phyloP scores from a whole-genome alignment of 2,113 vertebrate species.

The Ceuthmochares aereus region DNA sequence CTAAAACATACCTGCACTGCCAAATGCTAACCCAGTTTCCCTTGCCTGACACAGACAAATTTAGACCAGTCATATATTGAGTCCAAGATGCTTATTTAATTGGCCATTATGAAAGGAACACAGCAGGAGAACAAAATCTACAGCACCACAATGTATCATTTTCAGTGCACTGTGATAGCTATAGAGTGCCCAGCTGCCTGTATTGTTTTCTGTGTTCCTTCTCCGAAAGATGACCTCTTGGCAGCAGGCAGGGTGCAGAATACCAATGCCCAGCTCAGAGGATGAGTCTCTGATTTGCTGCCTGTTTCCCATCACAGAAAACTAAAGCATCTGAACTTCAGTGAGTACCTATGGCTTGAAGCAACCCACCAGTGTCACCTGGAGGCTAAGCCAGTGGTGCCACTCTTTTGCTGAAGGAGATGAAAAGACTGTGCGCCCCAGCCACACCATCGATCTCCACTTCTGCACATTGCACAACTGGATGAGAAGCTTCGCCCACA shows the following conservation, averaged over 20 bases:
- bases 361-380: not conserved
- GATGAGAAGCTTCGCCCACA: not conserved
- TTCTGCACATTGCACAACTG: not conserved
- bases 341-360: not conserved
- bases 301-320: not conserved
- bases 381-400: fast-evolving
- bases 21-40: constrained; percentile 19
- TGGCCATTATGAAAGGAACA: constrained; percentile 5
- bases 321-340: not conserved
- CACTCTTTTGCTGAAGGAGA: not conserved
- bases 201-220: not conserved
- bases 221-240: not conserved
- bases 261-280: not conserved
- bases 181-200: not conserved
- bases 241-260: not conserved
- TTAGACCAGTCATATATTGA: constrained; percentile 15
- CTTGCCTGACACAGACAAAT: not conserved
- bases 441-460: not conserved
- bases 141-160: not conserved
- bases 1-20: not conserved
- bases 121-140: not conserved
- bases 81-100: constrained; percentile 2
- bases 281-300: not conserved
- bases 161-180: not conserved
- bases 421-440: not conserved